phyloP scores from a whole-genome alignment of 1,140 invertebrate species.

The Centruroides sculpturatus region DNA sequence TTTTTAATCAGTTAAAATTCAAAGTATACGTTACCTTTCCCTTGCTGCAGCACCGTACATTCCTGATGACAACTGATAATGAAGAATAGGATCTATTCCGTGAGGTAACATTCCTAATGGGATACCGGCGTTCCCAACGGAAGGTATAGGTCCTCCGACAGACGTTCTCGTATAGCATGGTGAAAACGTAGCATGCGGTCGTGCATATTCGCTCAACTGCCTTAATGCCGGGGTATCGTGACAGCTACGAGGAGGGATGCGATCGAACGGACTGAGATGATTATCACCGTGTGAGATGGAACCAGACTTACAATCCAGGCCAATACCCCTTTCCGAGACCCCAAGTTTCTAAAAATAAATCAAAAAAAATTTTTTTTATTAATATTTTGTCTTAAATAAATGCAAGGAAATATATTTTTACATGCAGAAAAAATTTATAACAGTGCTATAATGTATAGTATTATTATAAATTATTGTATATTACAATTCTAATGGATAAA shows the following conservation, averaged over 20 bases:
- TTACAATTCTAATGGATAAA: no score
- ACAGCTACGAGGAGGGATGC: conserved; percentile 53
- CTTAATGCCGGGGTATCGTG: conserved; percentile 80
- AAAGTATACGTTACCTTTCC: conserved; percentile 38
- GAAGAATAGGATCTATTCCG: conserved; percentile 45
- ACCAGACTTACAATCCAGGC: conserved; percentile 10
- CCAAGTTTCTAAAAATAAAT: neutral
- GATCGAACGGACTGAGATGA: conserved; percentile 34
- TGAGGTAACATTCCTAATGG: conserved; percentile 45
- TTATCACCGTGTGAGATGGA: conserved; percentile 32
- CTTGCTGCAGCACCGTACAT: conserved; percentile 40
- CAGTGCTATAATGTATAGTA: no score
- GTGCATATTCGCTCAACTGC: conserved; percentile 68
- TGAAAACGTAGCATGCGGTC: conserved; percentile 64
- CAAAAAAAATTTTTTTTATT: no score
- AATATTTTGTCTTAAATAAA: no score
- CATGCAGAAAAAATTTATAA: no score
- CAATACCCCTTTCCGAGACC: neutral
- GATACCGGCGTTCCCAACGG: conserved; percentile 28
- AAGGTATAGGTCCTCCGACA: conserved; percentile 18
- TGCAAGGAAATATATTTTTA: no score
- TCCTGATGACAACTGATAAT: conserved; percentile 28
- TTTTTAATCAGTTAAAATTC: no score
- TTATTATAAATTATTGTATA: no score
- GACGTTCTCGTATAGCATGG: conserved; percentile 35